phyloP scores from a whole-genome alignment of 2,797 vertebrate genomes.

The Crax fasciolata region DNA sequence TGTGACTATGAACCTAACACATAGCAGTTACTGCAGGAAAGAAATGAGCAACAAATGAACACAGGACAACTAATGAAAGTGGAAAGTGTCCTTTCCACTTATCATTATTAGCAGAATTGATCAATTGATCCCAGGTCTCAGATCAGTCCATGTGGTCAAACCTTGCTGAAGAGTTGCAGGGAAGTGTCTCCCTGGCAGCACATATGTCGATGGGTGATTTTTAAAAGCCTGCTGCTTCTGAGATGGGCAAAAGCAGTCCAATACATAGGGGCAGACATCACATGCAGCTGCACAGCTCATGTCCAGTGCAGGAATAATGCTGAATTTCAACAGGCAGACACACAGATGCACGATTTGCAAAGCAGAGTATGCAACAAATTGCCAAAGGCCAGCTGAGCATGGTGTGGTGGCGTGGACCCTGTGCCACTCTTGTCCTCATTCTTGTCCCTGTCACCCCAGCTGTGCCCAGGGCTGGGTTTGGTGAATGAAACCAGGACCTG shows the following conservation, averaged over 20 bases:
- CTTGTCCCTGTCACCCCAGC: background rate
- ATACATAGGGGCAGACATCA: background rate
- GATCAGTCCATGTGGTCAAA: background rate
- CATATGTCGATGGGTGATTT: background rate
- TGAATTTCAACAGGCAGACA: background rate
- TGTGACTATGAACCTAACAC: background rate
- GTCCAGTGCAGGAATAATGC: background rate
- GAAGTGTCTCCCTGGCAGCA: background rate
- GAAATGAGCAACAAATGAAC: background rate
- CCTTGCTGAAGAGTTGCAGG: background rate
- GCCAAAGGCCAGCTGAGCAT: accelerated
- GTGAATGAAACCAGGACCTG: background rate
- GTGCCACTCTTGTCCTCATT: background rate
- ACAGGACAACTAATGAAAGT: background rate
- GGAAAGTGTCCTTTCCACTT: background rate
- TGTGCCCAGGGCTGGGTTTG: background rate
- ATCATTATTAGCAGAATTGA: background rate
- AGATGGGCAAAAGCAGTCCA: background rate
- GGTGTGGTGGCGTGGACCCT: background rate
- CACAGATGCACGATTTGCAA: background rate
- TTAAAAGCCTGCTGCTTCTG: background rate
- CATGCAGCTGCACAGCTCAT: background rate
- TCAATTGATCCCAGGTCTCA: background rate
- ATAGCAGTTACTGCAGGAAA: background rate
- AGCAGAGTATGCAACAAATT: background rate